These are phyloP conservation scores for Goniozus legneri DNA, from an alignment of 1,140 invertebrate species.

Conservation along the genomic window DNA sequence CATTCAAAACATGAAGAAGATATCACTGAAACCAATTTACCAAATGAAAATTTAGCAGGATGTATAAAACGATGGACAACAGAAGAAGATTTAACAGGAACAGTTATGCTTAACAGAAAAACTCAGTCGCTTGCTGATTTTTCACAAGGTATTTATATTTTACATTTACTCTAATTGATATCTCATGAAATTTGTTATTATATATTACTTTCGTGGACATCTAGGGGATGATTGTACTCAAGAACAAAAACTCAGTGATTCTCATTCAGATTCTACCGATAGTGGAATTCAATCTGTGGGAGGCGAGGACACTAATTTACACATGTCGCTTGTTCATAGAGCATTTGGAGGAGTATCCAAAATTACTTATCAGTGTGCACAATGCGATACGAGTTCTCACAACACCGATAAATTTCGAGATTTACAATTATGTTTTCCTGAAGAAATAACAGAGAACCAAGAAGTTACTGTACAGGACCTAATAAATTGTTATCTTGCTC, in stretches of 20 bases:
- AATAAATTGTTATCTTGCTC: conserved; percentile 70
- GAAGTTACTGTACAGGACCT: conserved; percentile 66
- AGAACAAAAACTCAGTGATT: conserved; percentile 44
- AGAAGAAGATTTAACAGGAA: conserved; percentile 50
- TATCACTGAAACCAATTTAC: conserved; percentile 14
- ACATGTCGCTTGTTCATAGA: conserved; percentile 60
- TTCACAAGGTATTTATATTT: conserved; percentile 33
- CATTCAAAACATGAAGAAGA: conserved; percentile 36
- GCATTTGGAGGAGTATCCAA: conserved; percentile 72
- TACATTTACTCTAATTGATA: neutral
- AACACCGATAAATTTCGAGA: conserved; percentile 77
- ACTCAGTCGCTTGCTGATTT: conserved; percentile 50
- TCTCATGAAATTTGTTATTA: neutral
- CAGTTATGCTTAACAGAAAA: conserved; percentile 35
- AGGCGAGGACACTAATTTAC: conserved; percentile 38
- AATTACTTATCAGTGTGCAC: conserved; percentile 68
- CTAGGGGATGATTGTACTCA: conserved; percentile 42
- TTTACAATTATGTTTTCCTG: conserved; percentile 76
- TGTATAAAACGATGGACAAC: conserved; percentile 49
- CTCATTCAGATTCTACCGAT: conserved; percentile 52
- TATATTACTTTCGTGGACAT: neutral
- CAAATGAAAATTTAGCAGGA: conserved; percentile 14
- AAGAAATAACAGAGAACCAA: conserved; percentile 54
- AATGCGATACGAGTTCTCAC: conserved; percentile 66
- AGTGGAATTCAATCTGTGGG: conserved; percentile 53